These are phyloP conservation scores for Benthosema pterotum DNA, from an alignment of 2,797 vertebrate genomes.

Conservation along the genomic window DNA sequence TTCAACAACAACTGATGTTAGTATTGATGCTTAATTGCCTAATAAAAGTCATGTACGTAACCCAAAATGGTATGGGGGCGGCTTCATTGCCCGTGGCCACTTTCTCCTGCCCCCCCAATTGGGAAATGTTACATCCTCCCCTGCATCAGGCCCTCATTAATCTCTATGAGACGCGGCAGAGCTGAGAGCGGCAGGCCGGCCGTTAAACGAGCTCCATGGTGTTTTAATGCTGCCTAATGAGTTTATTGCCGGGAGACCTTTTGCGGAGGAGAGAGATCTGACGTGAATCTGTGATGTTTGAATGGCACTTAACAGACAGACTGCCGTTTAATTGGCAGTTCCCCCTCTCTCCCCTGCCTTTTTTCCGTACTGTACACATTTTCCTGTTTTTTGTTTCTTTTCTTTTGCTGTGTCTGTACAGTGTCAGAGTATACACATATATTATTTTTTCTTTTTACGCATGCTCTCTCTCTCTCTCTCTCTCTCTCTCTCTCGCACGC, in stretches of 20 bases:
- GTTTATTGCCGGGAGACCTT: slow-evolving; percentile 30
- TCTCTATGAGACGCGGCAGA: slow-evolving; percentile 15
- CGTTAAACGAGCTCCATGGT: slow-evolving; percentile 25
- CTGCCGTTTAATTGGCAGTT: too few species aligned
- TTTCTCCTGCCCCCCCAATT: too few species aligned
- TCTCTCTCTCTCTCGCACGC: too few species aligned
- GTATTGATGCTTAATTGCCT: too few species aligned
- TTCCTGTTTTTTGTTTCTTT: not conserved
- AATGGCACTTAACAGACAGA: not conserved
- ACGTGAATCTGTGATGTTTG: not conserved
- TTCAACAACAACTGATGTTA: too few species aligned
- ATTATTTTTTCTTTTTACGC: too few species aligned
- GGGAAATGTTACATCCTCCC: too few species aligned
- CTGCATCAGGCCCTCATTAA: not conserved
- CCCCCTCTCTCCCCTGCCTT: too few species aligned
- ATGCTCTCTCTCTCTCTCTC: not conserved
- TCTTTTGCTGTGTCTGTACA: not conserved
- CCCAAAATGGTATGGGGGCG: too few species aligned
- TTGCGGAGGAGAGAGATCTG: not conserved
- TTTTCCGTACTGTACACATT: not conserved
- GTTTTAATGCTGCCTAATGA: slow-evolving; percentile 40
- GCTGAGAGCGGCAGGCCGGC: not conserved
- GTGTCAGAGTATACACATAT: not conserved
- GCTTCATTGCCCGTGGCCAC: too few species aligned
- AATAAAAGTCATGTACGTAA: too few species aligned